Conservation (phyloP, 2,888 invertebrate genomes). For the Cosmia trapezina region DNA sequence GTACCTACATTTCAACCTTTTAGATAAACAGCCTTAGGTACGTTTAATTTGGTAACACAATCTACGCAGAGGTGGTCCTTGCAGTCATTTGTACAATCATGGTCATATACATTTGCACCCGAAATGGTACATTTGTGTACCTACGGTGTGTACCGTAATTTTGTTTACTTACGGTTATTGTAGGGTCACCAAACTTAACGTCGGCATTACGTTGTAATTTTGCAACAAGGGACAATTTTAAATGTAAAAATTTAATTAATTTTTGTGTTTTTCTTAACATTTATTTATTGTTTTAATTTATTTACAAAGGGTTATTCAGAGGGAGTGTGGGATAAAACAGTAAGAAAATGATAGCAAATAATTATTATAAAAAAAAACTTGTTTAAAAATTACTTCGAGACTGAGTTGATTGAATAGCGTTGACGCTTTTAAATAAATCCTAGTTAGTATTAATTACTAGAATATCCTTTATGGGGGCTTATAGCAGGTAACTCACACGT, state of each 20-base stretch:
- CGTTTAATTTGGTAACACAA: slow-evolving; percentile 42
- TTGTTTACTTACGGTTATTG: slow-evolving; percentile 44
- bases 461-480: background rate
- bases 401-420: background rate
- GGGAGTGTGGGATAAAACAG: no score
- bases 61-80: slow-evolving; percentile 2
- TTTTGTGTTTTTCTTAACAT: background rate
- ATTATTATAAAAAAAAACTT: no score
- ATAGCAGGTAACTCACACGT: background rate
- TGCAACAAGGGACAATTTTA: slow-evolving; percentile 5
- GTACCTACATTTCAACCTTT: background rate
- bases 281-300: no score
- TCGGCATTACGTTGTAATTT: slow-evolving; percentile 8
- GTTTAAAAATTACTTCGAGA: no score
- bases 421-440: background rate
- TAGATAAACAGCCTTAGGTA: slow-evolving; percentile 12
- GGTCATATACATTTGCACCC: slow-evolving; percentile 18
- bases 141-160: slow-evolving; percentile 44
- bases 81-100: slow-evolving; percentile 30
- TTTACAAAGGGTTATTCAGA: no score
- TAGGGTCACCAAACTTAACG: slow-evolving; percentile 46
- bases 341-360: no score
- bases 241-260: slow-evolving; percentile 6
- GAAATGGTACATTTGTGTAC: slow-evolving; percentile 51
- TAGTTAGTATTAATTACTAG: background rate